Conservation (phyloP, 2,888 invertebrate genomes). For the Tetanocera ferruginea region DNA sequence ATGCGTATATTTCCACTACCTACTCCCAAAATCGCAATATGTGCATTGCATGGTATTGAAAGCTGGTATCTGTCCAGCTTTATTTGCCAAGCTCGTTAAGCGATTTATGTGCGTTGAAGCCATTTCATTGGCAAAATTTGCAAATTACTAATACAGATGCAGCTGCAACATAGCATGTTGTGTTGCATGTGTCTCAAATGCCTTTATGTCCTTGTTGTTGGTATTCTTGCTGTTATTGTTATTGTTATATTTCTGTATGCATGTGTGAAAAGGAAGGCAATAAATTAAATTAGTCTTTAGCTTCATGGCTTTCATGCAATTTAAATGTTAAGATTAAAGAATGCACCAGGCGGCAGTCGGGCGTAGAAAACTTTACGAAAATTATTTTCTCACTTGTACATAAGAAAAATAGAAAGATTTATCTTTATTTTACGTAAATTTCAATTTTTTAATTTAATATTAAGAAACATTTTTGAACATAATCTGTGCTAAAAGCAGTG, state of each 20-base stretch:
- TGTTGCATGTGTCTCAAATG: not conserved
- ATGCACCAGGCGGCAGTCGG: not conserved
- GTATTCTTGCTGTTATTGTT: not conserved
- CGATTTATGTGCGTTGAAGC: conserved; percentile 3
- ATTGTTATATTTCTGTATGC: not conserved
- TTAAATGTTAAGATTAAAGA: not conserved
- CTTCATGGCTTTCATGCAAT: not conserved
- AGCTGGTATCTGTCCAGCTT: not conserved
- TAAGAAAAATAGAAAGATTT: not conserved
- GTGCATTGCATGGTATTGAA: not conserved
- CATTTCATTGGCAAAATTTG: conserved; percentile 28
- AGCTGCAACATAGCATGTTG: not conserved
- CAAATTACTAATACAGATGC: conserved; percentile 23
- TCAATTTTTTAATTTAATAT: not conserved
- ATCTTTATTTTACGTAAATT: not conserved
- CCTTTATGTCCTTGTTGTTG: not conserved
- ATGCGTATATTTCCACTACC: conserved; percentile 1
- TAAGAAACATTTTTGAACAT: too few species aligned
- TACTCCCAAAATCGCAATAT: not conserved
- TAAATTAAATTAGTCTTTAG: not conserved
- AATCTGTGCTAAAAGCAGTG: too few species aligned
- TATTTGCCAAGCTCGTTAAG: not conserved
- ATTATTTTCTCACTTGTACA: too few species aligned
- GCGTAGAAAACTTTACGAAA: too few species aligned
- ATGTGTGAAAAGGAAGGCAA: not conserved